Base-by-base conservation (phyloP, 2,797 vertebrate genomes). In the Lophura swinhoii region DNA sequence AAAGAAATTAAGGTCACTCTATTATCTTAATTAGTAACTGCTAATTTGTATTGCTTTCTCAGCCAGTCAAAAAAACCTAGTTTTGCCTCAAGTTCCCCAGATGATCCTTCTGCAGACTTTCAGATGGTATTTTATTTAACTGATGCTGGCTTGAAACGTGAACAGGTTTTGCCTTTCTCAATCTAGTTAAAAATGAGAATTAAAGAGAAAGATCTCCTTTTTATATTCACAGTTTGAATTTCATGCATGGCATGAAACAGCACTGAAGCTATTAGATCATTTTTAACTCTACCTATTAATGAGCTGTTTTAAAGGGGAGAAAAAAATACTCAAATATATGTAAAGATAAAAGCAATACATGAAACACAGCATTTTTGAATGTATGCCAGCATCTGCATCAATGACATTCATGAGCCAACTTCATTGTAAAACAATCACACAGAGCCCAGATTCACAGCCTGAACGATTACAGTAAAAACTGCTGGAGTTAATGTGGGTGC, bases 291-390 rank as follows among this genome's bases (percentile, higher is more conserved):
- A 94, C 76, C 83, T 90, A 59, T 87, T 84, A 77, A 33, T 55
- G 83, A 94, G 56, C 60, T 79, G 67, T 33, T 73, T 79, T 14
- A 90, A 79, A 85, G 91, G 79, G 76, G 59, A 69, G 78, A 84
- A 95, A 88, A 88, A 82, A 49, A 56, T 66, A 59, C 39, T 94
- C 64, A 86, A 66, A 84, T 88, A 46, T 59, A 39, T 89, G 86
- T 39, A 49, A 87, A 94, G 95, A 88, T 60, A 62, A 92, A 94
- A 89, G 92, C 22, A 73, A 91, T 94, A 68, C 78, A 94, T 55
- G 68, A 94, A 94, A 90, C 4, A 12, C n/a, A 18, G 79, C 49
- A 33, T 82, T 73, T 55, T 48, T 82, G 77, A 94, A 82, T 6
- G 10, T 33, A 20, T 59, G 83, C 48, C 4, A 82, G 71, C 2